phyloP scores from a whole-genome alignment of 2,888 invertebrate species.

The Acanthosepion esculentum region DNA sequence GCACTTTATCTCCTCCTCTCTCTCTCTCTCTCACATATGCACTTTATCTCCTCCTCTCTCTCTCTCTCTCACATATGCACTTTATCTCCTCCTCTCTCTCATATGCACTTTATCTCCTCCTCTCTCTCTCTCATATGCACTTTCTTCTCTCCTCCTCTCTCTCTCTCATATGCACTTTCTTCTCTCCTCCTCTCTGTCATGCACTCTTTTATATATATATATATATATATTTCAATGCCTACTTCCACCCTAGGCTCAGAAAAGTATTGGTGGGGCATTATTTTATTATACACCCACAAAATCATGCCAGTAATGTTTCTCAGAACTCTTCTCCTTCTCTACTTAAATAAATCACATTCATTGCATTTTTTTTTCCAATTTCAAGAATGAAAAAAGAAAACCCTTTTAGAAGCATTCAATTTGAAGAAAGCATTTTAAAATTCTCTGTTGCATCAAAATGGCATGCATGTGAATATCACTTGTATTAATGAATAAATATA shows the following conservation, averaged over 20 bases:
- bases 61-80: not conserved
- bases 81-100: too few relatives aligned
- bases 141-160: too few relatives aligned
- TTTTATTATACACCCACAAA: not conserved
- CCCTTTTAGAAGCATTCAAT: not conserved
- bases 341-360: not conserved
- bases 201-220: too few relatives aligned
- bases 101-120: too few relatives aligned
- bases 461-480: not conserved
- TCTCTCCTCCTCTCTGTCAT: not conserved
- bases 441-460: not conserved
- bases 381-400: not conserved
- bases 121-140: not conserved
- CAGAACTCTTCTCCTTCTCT: not conserved
- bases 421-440: not conserved
- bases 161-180: rapidly evolving
- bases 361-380: not conserved
- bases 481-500: not conserved
- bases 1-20: too few relatives aligned
- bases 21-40: not conserved
- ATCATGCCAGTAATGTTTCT: not conserved
- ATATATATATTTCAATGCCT: too few relatives aligned
- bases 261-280: not conserved
- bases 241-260: not conserved
- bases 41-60: too few relatives aligned